Evolutionary conservation across 2,888 invertebrate genomes (phyloP), one percentile per base, ranked within the genome.

Genomic region (Archips crataeganus): DNA sequence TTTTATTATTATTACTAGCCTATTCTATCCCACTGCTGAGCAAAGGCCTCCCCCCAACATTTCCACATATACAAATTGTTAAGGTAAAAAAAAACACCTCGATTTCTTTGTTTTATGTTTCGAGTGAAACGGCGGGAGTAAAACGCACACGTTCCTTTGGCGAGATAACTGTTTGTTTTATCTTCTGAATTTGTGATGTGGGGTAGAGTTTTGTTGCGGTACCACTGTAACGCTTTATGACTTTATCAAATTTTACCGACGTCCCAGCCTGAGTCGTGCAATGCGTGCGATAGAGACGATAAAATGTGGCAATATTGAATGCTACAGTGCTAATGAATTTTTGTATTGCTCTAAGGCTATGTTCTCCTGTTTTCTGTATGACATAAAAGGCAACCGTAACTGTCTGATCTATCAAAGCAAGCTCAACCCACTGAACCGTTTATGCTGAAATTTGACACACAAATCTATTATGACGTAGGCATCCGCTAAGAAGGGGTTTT

Each of bases 161-260:
- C 11, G 6, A 57, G 57, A 32, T 32, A 15, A 57, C 11, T 10
- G 57, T 57, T 57, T 11, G 23, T 57, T 57, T 32, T 32, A 32
- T 57, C 57, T 57, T 32, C 57, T 57, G 11, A 57, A 57, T 32
- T 57, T 57, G 57, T 9, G 10, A 54, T 32, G 32, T 57, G 57
- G 32, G 57, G 23, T 23, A n/a, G n/a, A 23, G 32, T 11, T 57
- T 11, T 15, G 57, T 54, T 54, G 32, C 32, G 32, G 32, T 23
- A 32, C 32, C 10, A 57, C 32, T 54, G 32, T 32, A 32, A 57
- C 57, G 5, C 10, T 32, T 57, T 57, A 57, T 57, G 57, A 32
- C 57, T 57, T 54, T 54, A 32, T 57, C 11, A 2, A 23, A 54
- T 11, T 57, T 57, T 57, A 57, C 11, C 57, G 57, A 10, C 32